These are phyloP conservation scores for Heliconius eleuchia DNA, from an alignment of 1,140 invertebrate species.

Conservation along the genomic window DNA sequence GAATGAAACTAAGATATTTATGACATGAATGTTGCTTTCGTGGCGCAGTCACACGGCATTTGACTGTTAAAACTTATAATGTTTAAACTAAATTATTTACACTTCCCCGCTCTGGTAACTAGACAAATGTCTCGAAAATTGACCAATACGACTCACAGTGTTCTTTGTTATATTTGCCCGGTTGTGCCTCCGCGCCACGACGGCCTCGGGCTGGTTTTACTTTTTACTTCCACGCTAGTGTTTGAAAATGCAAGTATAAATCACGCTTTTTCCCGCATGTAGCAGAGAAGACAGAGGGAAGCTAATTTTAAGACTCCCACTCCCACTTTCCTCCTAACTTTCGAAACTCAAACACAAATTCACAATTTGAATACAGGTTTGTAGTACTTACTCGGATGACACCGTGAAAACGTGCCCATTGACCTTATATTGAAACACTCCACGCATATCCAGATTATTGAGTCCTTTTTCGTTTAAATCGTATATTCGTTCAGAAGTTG, in stretches of 20 bases:
- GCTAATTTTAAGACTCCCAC: background rate
- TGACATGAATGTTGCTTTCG: too few relatives aligned
- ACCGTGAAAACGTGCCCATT: constrained; percentile 58
- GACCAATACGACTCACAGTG: too few relatives aligned
- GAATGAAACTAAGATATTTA: too few relatives aligned
- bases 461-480: constrained; percentile 53
- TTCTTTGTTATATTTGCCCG: too few relatives aligned
- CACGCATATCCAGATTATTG: constrained; percentile 47
- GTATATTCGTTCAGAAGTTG: constrained; percentile 57
- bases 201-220: too few relatives aligned
- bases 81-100: too few relatives aligned
- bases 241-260: too few relatives aligned
- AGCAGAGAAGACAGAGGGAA: background rate
- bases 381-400: constrained; percentile 54
- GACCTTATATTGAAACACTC: constrained; percentile 54
- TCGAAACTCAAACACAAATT: too few relatives aligned
- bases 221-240: too few relatives aligned
- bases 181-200: too few relatives aligned
- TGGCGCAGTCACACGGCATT: too few relatives aligned
- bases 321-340: background rate
- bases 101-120: background rate
- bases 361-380: background rate
- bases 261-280: background rate
- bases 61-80: too few relatives aligned
- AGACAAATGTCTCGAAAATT: background rate